Percentiles rank a stretch among this genome's conserved stretches.
phyloP scores from a whole-genome alignment of 2,797 vertebrate species.

The Dendrocincla tyrannina region DNA sequence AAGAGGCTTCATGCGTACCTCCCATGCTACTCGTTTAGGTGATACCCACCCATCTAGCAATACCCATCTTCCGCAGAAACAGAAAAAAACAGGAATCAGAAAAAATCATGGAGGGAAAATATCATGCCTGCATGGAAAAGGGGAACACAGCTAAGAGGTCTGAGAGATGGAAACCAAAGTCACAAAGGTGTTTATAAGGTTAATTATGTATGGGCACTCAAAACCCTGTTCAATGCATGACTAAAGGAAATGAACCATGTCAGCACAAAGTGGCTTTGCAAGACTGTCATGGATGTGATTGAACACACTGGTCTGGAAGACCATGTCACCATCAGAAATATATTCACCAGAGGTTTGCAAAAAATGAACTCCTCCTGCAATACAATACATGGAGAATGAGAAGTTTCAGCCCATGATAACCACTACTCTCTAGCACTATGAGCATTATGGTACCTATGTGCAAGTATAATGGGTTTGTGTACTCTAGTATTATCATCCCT shows the following conservation, averaged over 20 bases:
- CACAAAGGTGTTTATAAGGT: background rate
- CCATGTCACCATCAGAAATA: background rate
- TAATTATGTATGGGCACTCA: background rate
- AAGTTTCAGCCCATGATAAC: background rate
- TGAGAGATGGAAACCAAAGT: background rate
- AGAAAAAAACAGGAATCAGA: background rate
- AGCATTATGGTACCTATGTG: accelerated
- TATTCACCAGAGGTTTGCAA: background rate
- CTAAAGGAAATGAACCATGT: background rate
- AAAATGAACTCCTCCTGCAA: background rate
- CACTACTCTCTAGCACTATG: background rate
- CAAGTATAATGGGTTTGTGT: background rate
- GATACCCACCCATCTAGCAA: background rate
- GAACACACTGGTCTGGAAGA: background rate
- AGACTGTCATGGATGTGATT: background rate
- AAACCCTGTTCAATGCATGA: accelerated
- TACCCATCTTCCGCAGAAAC: background rate
- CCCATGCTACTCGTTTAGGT: background rate
- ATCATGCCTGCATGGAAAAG: background rate
- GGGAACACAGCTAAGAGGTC: background rate
- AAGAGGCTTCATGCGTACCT: background rate
- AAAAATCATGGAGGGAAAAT: background rate
- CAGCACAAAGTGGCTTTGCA: background rate
- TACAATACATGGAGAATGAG: background rate
- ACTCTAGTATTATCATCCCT: background rate